Evolutionary conservation across 2,797 vertebrate species (phyloP).

Genomic region (Aphelocoma californica): DNA sequence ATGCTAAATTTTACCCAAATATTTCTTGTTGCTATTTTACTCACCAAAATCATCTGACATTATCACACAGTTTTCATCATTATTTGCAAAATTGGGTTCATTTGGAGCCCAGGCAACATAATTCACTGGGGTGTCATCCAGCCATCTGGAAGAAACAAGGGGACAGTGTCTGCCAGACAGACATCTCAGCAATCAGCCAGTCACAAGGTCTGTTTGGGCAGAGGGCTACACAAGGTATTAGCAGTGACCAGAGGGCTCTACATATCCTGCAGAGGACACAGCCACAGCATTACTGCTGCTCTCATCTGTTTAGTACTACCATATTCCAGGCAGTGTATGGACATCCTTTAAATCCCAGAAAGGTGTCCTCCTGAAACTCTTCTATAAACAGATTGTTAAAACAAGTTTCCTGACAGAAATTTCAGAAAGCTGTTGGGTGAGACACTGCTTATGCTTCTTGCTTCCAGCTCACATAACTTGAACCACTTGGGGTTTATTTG

Average conservation of each 20-base stretch:
- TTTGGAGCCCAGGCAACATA: conserved; percentile 86
- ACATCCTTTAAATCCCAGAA: neutral
- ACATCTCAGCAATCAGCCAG: neutral
- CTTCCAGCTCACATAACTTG: neutral
- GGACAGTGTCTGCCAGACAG: neutral
- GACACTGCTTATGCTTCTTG: neutral
- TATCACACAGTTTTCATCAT: conserved; percentile 86
- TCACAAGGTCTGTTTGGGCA: neutral
- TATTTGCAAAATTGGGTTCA: conserved; percentile 90
- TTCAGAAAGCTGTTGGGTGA: neutral
- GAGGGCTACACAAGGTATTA: neutral
- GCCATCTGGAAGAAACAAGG: conserved; percentile 80
- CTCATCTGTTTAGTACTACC: neutral
- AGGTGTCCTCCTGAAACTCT: neutral
- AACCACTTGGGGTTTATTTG: neutral
- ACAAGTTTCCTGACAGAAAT: neutral
- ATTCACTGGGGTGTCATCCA: conserved; percentile 84
- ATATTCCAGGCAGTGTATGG: neutral
- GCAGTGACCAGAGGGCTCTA: neutral
- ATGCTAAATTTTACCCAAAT: neutral
- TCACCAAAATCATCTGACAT: conserved; percentile 85
- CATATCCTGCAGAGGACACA: neutral
- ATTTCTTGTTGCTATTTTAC: neutral
- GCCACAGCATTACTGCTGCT: neutral
- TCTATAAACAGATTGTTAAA: neutral